Evolutionary conservation across 2,113 vertebrate species (phyloP).

Genomic region (Ginglymostoma cirratum): DNA sequence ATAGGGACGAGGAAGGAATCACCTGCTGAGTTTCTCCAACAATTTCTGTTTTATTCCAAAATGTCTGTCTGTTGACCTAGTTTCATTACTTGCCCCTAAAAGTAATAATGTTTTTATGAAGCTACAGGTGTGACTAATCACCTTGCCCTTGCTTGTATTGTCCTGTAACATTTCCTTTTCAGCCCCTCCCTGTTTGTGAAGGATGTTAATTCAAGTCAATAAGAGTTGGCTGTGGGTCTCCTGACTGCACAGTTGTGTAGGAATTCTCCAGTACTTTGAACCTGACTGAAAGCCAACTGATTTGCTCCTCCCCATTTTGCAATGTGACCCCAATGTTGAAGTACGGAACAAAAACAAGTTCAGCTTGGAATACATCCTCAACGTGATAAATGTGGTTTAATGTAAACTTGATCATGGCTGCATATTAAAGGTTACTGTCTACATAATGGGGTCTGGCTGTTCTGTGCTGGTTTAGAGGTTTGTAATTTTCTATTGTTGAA

Average conservation of each 20-base stretch:
- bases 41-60: too few species aligned
- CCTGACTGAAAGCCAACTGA: neutral
- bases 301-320: neutral
- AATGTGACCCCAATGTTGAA: neutral
- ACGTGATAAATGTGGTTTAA: neutral
- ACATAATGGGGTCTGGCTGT: neutral
- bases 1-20: too few species aligned
- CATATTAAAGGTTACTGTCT: neutral
- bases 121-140: neutral
- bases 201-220: neutral
- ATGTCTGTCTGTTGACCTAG: neutral
- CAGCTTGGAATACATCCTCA: neutral
- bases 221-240: neutral
- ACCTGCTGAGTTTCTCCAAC: too few species aligned
- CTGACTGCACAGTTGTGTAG: neutral
- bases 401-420: neutral
- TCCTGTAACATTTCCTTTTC: neutral
- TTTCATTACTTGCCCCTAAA: neutral
- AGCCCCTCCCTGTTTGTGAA: neutral
- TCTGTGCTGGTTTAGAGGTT: neutral
- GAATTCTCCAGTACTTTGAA: neutral
- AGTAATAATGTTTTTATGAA: neutral
- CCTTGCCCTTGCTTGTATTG: neutral
- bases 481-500: neutral
- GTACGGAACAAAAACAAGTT: neutral